Percentiles rank a stretch among this genome's conserved stretches.
Conservation (phyloP, 2,888 invertebrate genomes). For the Plutella xylostella region DNA sequence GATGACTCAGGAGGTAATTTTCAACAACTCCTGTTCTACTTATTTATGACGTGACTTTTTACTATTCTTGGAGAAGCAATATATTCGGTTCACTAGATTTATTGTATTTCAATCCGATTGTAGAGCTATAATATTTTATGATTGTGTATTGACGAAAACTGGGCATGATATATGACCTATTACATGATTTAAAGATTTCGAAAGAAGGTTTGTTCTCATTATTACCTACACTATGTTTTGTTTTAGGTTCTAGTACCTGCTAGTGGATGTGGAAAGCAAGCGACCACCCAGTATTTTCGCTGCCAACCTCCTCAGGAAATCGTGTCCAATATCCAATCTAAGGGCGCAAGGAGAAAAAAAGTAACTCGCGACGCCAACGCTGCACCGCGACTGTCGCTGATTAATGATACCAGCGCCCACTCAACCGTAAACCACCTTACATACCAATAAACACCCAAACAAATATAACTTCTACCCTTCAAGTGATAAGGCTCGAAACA, state of each 20-base stretch:
- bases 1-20: too few relatives aligned
- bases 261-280: slow-evolving; percentile 17
- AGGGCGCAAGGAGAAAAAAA: slow-evolving; percentile 63
- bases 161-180: too few relatives aligned
- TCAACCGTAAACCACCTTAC: slow-evolving; percentile 45
- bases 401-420: slow-evolving; percentile 61
- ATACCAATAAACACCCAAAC: slow-evolving; percentile 4
- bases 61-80: too few relatives aligned
- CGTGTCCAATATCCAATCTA: slow-evolving; percentile 65
- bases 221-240: too few relatives aligned
- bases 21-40: too few relatives aligned
- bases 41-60: too few relatives aligned
- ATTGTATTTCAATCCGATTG: too few relatives aligned
- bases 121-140: too few relatives aligned
- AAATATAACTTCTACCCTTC: slow-evolving; percentile 14
- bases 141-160: too few relatives aligned
- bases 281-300: slow-evolving; percentile 49
- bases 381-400: slow-evolving; percentile 66
- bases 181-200: too few relatives aligned
- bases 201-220: too few relatives aligned
- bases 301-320: slow-evolving; percentile 51
- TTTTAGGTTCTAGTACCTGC: slow-evolving; percentile 12
- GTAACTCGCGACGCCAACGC: slow-evolving; percentile 56
- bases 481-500: slow-evolving; percentile 14
- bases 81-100: too few relatives aligned